Conservation (phyloP, 2,797 vertebrate species). For the Clarias laeviceps region DNA sequence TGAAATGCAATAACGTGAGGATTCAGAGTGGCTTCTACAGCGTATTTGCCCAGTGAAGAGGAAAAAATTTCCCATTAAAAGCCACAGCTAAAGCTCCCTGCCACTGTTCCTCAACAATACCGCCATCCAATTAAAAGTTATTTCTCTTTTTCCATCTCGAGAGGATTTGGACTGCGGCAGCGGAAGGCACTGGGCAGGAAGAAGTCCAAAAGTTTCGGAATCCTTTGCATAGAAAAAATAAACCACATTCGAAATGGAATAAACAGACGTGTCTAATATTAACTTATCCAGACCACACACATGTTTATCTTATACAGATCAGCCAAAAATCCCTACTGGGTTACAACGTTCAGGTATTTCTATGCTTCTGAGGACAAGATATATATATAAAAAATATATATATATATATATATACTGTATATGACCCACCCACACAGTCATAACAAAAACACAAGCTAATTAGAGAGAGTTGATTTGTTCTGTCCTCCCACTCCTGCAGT, state of each 20-base stretch:
- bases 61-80: conserved; percentile 70
- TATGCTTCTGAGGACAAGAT: background rate
- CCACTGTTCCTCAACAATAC: conserved; percentile 51
- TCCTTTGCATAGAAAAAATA: conserved; percentile 51
- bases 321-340: background rate
- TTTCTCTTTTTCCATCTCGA: conserved; percentile 55
- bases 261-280: conserved; percentile 2
- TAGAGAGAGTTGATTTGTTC: conserved; percentile 70
- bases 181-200: conserved; percentile 51
- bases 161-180: conserved; percentile 54
- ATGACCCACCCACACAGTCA: conserved; percentile 15
- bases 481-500: conserved; percentile 42
- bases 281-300: conserved; percentile 35
- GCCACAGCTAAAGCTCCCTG: conserved; percentile 60
- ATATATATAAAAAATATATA: no score
- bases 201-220: conserved; percentile 32
- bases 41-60: conserved; percentile 70
- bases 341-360: background rate
- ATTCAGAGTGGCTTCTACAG: conserved; percentile 65
- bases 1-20: conserved; percentile 67
- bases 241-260: conserved; percentile 50
- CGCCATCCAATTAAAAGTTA: conserved; percentile 69
- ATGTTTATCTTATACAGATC: background rate
- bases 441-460: conserved; percentile 61
- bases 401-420: no score